Evolutionary conservation across 1,140 invertebrate genomes (phyloP).

Genomic region (Planococcus citri): DNA sequence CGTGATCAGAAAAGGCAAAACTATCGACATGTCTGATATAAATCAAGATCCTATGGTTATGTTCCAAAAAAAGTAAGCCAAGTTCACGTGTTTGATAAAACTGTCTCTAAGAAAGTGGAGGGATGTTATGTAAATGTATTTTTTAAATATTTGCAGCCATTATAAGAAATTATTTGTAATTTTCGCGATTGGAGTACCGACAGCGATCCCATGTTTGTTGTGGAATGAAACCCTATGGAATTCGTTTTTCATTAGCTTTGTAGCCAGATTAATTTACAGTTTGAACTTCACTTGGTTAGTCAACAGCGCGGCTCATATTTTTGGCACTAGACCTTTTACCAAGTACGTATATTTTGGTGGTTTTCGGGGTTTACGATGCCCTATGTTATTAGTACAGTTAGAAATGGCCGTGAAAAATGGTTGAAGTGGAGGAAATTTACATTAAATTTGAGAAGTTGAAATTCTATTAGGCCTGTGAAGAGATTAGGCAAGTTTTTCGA

Average conservation of each 20-base stretch:
- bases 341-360: conserved; percentile 40
- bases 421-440: too few species aligned
- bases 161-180: conserved; percentile 52
- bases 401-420: background rate
- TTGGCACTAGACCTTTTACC: conserved; percentile 52
- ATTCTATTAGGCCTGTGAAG: too few species aligned
- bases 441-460: too few species aligned
- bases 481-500: too few species aligned
- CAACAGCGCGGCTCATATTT: conserved; percentile 56
- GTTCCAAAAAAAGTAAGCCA: conserved; percentile 52
- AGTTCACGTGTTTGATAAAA: background rate
- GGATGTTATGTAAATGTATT: conserved; percentile 3
- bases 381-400: background rate
- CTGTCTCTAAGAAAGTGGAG: background rate
- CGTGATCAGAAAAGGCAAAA: conserved; percentile 50
- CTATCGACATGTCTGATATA: conserved; percentile 59
- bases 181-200: conserved; percentile 48
- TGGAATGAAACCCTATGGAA: conserved; percentile 41
- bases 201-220: conserved; percentile 39
- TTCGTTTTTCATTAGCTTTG: conserved; percentile 26
- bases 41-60: conserved; percentile 53
- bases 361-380: background rate
- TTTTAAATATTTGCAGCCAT: conserved; percentile 39
- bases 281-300: conserved; percentile 58
- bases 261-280: conserved; percentile 39